Base-by-base conservation (phyloP, 2,113 vertebrate genomes). In the Macroglossus sobrinus region DNA sequence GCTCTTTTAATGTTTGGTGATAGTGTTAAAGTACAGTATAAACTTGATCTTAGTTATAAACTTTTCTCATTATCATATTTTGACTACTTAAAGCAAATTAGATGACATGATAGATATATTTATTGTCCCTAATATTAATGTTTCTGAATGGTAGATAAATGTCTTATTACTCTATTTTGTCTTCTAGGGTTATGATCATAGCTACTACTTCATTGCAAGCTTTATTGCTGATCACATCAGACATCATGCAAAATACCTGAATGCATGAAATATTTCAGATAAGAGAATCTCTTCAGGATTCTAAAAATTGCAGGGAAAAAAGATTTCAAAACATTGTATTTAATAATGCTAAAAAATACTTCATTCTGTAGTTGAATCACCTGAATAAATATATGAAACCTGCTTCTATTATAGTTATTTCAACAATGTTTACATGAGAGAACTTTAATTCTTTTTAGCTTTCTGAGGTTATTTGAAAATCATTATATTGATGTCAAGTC, bases 221-320 rank as follows among this genome's bases (percentile, higher is more conserved):
- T 99, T 99, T 97, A 99, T 99, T 92, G 97, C 98, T 5, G 99
- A 99, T 96, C 99, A 99, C 98, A 99, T 99, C 98, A 99, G 99
- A 91, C 99, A 99, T 81, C 99, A 99, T 38, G 99, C 99, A 95
- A 99, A 99, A 97, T 99, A 98, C 97, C 99, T 99, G 94, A 99
- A 99, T 24, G 99, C 99, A 57, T 99, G 95, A 99, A 59, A 84
- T 84, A n/a, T 94, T 57, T 85, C 4, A 24, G 26, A 24, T 74
- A 61, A 64, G 12, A 75, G 2, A 91, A 45, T 12, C 1, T 87
- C 43, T 13, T 57, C 79, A 61, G 55, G 15, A 94, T 64, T 50
- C 30, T n/a, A 19, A 8, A 8, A 96, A 91, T 50, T 82, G 45
- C 96, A 63, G 40, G 72, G 26, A 8, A 45, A 91, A 40, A 94